Conservation (phyloP, 2,888 invertebrate species). For the Geophilus truncorum region DNA sequence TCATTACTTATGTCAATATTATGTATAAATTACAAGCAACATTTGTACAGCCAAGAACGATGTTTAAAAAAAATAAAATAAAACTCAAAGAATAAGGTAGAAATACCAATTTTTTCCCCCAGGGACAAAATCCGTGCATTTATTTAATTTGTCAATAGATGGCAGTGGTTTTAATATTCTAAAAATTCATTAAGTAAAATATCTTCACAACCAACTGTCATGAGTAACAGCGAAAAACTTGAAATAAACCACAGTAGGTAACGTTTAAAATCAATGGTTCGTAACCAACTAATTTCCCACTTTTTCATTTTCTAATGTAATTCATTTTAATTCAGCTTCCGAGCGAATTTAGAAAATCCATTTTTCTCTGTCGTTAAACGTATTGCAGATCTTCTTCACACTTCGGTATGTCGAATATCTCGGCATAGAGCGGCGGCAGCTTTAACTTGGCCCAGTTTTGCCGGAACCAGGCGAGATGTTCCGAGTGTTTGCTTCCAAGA, state of each 20-base stretch:
- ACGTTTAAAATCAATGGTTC: not conserved
- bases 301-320: too few relatives aligned
- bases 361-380: not conserved
- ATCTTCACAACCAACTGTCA: not conserved
- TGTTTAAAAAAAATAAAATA: not conserved
- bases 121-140: not conserved
- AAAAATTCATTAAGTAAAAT: not conserved
- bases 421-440: constrained; percentile 88
- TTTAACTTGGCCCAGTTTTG: constrained; percentile 64
- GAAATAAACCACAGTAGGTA: not conserved
- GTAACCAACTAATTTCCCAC: not conserved
- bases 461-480: constrained; percentile 84
- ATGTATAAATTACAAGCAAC: not conserved
- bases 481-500: constrained; percentile 74
- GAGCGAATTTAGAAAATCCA: not conserved
- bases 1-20: not conserved
- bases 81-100: not conserved
- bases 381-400: constrained; percentile 49
- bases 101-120: not conserved
- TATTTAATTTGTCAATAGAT: not conserved
- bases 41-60: not conserved
- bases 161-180: not conserved
- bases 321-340: too few relatives aligned
- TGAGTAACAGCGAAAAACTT: not conserved
- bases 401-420: constrained; percentile 94